These are phyloP conservation scores for Magallana gigas DNA, from an alignment of 1,140 invertebrate genomes.

Conservation along the genomic window DNA sequence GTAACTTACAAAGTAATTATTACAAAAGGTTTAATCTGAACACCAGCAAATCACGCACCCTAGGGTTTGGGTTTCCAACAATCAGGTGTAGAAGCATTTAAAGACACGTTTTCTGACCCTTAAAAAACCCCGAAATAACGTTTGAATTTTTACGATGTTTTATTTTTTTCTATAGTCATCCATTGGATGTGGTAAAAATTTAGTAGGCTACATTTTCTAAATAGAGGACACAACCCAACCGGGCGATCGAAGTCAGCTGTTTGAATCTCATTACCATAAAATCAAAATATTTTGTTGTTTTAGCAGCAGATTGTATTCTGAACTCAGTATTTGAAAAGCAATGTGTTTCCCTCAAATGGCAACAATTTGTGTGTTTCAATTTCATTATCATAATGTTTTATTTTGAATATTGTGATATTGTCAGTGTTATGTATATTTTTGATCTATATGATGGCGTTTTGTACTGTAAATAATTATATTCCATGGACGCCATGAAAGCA, in stretches of 20 bases:
- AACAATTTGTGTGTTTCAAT: background rate
- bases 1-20: conserved; percentile 25
- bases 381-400: background rate
- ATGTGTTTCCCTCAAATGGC: background rate
- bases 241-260: background rate
- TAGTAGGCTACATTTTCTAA: background rate
- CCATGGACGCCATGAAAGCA: background rate
- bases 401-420: conserved; percentile 17
- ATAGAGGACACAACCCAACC: background rate
- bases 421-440: conserved; percentile 3
- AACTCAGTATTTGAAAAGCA: background rate
- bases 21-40: background rate
- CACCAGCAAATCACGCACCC: background rate
- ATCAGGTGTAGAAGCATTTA: background rate
- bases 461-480: background rate
- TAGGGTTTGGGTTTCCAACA: background rate
- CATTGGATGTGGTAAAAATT: no score
- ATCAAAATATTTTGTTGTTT: conserved; percentile 3
- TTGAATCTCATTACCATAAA: background rate
- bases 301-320: background rate
- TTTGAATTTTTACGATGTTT: no score
- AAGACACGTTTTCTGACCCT: background rate
- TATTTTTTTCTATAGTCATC: no score
- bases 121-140: background rate
- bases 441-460: background rate